Evolutionary conservation across 2,797 vertebrate genomes (phyloP).

Genomic region (Coregonus ussuriensis): DNA sequence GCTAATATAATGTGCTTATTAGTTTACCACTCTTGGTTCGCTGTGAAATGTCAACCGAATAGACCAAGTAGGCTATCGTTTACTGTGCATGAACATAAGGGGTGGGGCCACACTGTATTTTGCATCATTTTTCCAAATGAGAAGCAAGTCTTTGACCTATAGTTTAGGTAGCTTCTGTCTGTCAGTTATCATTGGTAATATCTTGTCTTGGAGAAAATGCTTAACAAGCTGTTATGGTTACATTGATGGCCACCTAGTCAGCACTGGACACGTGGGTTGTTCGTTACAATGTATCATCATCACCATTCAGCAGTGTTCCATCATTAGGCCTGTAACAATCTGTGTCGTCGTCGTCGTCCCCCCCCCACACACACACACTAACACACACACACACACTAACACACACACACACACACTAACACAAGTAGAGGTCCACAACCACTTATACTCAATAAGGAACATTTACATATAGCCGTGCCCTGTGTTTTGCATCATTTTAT

Average conservation of each 20-base stretch:
- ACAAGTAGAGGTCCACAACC: neutral
- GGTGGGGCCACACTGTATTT: slow-evolving; percentile 60
- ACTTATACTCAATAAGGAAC: neutral
- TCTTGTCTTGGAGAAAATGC: neutral
- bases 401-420: too few species aligned
- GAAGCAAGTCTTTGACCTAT: slow-evolving; percentile 15
- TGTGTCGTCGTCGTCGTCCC: neutral
- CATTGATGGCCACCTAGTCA: neutral
- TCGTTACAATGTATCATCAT: slow-evolving; percentile 2
- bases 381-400: too few species aligned
- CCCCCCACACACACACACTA: neutral
- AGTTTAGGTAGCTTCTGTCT: neutral
- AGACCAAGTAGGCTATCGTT: slow-evolving; percentile 37
- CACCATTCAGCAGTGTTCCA: neutral
- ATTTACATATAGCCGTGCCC: neutral
- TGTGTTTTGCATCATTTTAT: neutral
- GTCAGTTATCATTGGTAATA: neutral
- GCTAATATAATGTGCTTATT: neutral
- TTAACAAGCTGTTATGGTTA: neutral
- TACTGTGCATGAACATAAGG: slow-evolving; percentile 54
- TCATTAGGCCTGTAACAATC: neutral
- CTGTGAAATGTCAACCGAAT: slow-evolving; percentile 37
- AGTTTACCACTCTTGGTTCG: neutral
- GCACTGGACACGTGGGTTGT: slow-evolving; percentile 8
- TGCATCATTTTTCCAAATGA: slow-evolving; percentile 38